phyloP scores from a whole-genome alignment of 2,113 vertebrate genomes.

The Tragulus kanchil region DNA sequence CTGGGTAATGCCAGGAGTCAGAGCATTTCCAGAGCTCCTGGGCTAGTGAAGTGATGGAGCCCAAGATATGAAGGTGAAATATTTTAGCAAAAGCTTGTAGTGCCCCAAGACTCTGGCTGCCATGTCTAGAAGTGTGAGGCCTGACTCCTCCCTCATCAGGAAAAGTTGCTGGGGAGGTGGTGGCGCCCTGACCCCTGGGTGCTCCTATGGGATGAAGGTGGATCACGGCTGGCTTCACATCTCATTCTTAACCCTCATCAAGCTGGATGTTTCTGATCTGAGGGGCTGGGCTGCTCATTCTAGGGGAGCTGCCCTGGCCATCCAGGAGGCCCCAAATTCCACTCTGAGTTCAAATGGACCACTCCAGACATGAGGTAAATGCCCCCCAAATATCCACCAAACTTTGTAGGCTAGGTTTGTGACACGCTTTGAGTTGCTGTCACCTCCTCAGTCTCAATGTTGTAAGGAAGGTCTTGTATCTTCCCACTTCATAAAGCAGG shows the following conservation, averaged over 20 bases:
- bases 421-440: background rate
- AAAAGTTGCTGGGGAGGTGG: background rate
- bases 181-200: background rate
- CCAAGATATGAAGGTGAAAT: background rate
- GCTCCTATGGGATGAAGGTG: background rate
- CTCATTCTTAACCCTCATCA: background rate
- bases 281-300: background rate
- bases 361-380: background rate
- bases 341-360: background rate
- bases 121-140: background rate
- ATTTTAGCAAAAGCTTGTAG: background rate
- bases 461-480: background rate
- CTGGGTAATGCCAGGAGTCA: background rate
- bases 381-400: too few species aligned
- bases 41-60: rapidly evolving
- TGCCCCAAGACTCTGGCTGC: background rate
- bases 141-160: background rate
- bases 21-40: background rate
- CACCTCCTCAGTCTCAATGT: too few species aligned
- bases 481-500: background rate
- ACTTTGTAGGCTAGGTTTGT: background rate
- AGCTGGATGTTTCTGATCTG: background rate
- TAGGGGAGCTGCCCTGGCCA: background rate
- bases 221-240: background rate
- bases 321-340: background rate